Conservation (phyloP, 2,113 vertebrate species). For the Merops nubicus region DNA sequence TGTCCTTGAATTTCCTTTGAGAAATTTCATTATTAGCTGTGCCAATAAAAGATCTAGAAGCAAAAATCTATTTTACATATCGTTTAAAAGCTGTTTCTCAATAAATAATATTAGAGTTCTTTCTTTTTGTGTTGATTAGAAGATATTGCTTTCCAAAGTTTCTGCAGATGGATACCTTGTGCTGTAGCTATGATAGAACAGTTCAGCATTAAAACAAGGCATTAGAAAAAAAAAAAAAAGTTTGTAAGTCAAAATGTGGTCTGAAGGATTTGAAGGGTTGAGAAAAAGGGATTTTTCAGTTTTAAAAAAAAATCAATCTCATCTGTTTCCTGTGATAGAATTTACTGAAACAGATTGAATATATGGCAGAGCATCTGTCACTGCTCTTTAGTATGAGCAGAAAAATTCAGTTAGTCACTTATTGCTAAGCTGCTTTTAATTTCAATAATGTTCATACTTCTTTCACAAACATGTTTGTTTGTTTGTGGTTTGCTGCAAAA, state of each 20-base stretch:
- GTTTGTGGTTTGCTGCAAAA: background rate
- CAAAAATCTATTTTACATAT: background rate
- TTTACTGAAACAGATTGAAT: slow-evolving; percentile 43
- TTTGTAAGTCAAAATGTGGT: background rate
- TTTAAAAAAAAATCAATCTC: background rate
- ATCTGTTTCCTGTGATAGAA: background rate
- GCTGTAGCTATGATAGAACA: background rate
- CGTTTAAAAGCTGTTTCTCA: background rate
- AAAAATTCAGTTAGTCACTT: slow-evolving; percentile 12
- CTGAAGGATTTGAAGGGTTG: background rate
- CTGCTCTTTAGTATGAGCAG: background rate
- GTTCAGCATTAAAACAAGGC: background rate
- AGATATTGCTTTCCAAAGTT: background rate
- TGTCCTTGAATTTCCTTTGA: background rate
- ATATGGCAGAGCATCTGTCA: slow-evolving; percentile 26
- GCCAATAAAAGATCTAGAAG: background rate
- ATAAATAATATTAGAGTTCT: background rate
- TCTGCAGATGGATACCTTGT: background rate
- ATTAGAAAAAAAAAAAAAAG: background rate
- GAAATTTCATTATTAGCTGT: background rate
- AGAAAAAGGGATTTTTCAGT: background rate
- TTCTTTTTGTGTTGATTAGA: background rate
- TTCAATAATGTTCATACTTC: background rate
- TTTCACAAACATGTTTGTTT: background rate
- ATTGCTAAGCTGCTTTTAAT: background rate